Base-by-base conservation (phyloP, 2,888 invertebrate genomes). In the Loripinus fragilis region DNA sequence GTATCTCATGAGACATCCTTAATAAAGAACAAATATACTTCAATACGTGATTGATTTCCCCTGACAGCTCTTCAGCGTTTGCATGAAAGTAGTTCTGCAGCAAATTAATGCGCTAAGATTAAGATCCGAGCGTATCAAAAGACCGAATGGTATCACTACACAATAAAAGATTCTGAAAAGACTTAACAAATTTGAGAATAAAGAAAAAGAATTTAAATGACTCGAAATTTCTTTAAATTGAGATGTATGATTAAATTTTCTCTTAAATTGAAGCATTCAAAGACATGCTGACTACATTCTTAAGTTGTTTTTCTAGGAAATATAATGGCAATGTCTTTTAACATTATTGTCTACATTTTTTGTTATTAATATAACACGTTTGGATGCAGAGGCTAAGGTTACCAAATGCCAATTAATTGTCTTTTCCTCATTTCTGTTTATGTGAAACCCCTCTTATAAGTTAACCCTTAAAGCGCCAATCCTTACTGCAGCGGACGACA, bases 1-100 rank as follows among this genome's bases (percentile, higher is more conserved):
- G 48, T 33, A n/a, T 71, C 84, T 70, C 81, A 10, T 10, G 78
- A 45, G 78, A 35, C 68, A 20, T 55, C 64, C 38, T 78, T 84
- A 84, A 84, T 84, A 81, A 79, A 81, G 84, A 80, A 74, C 71
- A 73, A 80, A 81, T 84, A 81, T 80, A 84, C 81, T 81, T 60
- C 72, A 68, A 72, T 75, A 78, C 71, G 41, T 52, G 76, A 80
- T 77, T 84, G 79, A 84, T 84, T 84, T 84, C 84, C 84, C 84
- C 38, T 35, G 81, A 60, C 71, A 71, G 69, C 68, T 33, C 76
- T 75, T 41, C 33, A 41, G 55, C 52, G 71, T 28, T 35, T 64
- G 69, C 64, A 76, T 70, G 71, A 80, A 70, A 78, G 74, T 52
- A 65, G 65, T 66, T 72, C 78, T 25, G 66, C 48, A 71, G 65